These are phyloP conservation scores for Monochamus alternatus DNA, from an alignment of 2,888 invertebrate genomes.

Conservation along the genomic window DNA sequence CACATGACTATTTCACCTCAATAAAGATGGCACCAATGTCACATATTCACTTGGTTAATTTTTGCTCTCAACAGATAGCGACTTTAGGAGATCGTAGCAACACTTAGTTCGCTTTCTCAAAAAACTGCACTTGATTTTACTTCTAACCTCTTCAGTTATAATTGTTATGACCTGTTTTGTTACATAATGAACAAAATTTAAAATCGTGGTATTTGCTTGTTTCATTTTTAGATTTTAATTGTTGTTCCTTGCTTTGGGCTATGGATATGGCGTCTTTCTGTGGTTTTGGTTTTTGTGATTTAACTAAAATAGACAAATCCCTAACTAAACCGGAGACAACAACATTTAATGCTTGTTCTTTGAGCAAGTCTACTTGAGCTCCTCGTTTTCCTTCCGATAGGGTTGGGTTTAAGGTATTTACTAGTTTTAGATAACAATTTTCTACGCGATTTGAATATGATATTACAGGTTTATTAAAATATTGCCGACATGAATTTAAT, in stretches of 20 bases:
- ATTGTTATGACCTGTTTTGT: too few species aligned
- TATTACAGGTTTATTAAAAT: constrained; percentile 18
- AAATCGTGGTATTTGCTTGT: too few species aligned
- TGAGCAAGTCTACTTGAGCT: constrained; percentile 30
- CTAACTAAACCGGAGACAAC: constrained; percentile 32
- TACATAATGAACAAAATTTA: too few species aligned
- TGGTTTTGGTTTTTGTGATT: constrained; percentile 33
- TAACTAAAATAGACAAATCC: constrained; percentile 33
- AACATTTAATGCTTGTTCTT: constrained; percentile 38
- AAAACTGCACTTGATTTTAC: constrained; percentile 23
- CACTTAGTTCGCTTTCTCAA: constrained; percentile 13
- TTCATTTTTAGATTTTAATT: not conserved
- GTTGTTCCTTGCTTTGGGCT: too few species aligned
- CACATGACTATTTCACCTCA: too few species aligned
- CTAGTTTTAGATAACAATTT: constrained; percentile 39
- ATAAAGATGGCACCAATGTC: not conserved
- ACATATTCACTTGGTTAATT: constrained; percentile 16
- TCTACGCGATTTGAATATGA: constrained; percentile 16
- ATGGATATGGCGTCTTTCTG: constrained; percentile 10
- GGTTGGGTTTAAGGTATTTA: constrained; percentile 27
- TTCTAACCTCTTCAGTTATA: constrained; percentile 13
- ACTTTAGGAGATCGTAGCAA: constrained; percentile 21
- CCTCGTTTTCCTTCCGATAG: constrained; percentile 4
- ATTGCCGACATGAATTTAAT: constrained; percentile 41
- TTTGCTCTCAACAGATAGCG: too few species aligned